Evolutionary conservation across 1,140 invertebrate species (phyloP).

Genomic region (Venturia canescens): DNA sequence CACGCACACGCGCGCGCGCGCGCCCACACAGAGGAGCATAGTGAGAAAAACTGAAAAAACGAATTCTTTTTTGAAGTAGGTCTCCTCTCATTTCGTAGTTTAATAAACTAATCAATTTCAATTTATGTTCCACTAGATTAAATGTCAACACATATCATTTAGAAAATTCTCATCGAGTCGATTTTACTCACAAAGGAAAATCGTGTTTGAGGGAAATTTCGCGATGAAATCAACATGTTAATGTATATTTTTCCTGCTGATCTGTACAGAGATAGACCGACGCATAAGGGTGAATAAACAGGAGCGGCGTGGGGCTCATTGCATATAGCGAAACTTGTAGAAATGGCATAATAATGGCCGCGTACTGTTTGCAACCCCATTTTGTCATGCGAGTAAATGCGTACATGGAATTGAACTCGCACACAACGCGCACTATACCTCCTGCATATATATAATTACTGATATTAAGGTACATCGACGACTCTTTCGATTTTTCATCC

Average conservation of each 20-base stretch:
- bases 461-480: background rate
- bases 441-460: background rate
- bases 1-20: too few species aligned
- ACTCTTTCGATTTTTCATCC: background rate
- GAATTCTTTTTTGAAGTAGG: too few species aligned
- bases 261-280: background rate
- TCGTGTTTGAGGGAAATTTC: background rate
- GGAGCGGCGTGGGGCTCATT: background rate
- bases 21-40: too few species aligned
- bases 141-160: background rate
- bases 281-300: background rate
- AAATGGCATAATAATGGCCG: conserved; percentile 37
- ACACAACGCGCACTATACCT: background rate
- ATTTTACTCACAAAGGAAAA: background rate
- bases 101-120: too few species aligned
- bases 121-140: too few species aligned
- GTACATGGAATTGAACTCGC: background rate
- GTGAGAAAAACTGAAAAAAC: too few species aligned
- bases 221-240: background rate
- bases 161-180: background rate
- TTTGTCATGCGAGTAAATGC: conserved; percentile 1
- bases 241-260: background rate
- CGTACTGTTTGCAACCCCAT: conserved; percentile 21
- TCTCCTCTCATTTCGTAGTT: too few species aligned
- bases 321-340: background rate